Conservation (phyloP, 2,888 invertebrate genomes). For the Bombylius major region DNA sequence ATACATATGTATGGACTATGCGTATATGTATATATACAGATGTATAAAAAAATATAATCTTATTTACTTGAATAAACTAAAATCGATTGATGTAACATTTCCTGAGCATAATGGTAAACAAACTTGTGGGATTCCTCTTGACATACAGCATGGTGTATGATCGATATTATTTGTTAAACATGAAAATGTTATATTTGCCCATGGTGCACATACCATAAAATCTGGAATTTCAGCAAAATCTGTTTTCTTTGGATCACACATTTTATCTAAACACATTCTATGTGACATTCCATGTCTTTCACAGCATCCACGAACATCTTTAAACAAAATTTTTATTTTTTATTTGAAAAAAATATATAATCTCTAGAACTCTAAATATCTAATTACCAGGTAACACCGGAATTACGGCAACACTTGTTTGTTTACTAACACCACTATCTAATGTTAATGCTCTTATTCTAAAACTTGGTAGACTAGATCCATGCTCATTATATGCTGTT, state of each 20-base stretch:
- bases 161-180: slow-evolving; percentile 70
- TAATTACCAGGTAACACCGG: slow-evolving; percentile 48
- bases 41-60: too few relatives aligned
- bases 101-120: slow-evolving; percentile 70
- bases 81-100: slow-evolving; percentile 64
- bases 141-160: slow-evolving; percentile 67
- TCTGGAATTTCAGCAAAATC: slow-evolving; percentile 46
- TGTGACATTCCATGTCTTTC: slow-evolving; percentile 57
- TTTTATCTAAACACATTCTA: slow-evolving; percentile 59
- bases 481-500: slow-evolving; percentile 58
- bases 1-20: too few relatives aligned
- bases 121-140: slow-evolving; percentile 58
- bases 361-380: too few relatives aligned
- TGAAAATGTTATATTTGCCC: slow-evolving; percentile 68
- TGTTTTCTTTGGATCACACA: slow-evolving; percentile 61
- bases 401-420: slow-evolving; percentile 43
- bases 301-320: slow-evolving; percentile 60
- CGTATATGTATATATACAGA: too few relatives aligned
- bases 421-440: slow-evolving; percentile 49
- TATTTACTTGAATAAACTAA: slow-evolving; percentile 63
- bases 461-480: slow-evolving; percentile 64
- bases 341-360: not conserved
- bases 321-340: not conserved
- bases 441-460: slow-evolving; percentile 59
- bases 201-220: slow-evolving; percentile 80